These are phyloP conservation scores for mouse (Mus musculus) DNA, from an alignment of 2,113 vertebrate species.

Conservation along the genomic window DNA sequence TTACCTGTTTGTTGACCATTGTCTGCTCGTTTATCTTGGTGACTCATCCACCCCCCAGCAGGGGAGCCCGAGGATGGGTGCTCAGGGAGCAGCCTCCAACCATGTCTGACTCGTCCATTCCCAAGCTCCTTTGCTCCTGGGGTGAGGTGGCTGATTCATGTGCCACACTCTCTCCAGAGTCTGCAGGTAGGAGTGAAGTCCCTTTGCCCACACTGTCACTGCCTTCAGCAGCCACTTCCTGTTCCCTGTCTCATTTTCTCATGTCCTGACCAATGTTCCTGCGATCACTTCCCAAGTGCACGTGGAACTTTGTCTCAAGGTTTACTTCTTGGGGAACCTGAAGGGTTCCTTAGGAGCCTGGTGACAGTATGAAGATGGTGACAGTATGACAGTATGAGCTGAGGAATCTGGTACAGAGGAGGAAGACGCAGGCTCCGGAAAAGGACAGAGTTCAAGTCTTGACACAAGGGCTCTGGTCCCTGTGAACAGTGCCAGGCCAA, in stretches of 20 bases:
- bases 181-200: background rate
- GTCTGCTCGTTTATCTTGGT: background rate
- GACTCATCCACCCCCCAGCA: background rate
- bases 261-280: background rate
- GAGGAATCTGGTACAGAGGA: background rate
- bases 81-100: background rate
- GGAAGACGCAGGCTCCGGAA: background rate
- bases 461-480: background rate
- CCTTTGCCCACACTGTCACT: background rate
- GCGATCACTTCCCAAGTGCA: background rate
- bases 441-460: background rate
- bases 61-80: background rate
- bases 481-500: background rate
- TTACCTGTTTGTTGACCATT: background rate
- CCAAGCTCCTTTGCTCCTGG: background rate
- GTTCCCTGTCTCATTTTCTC: background rate
- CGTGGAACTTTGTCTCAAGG: background rate
- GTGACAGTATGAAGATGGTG: background rate
- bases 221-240: background rate
- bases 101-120: background rate
- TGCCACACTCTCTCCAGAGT: background rate
- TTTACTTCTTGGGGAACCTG: background rate
- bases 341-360: background rate
- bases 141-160: background rate
- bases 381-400: background rate